Evolutionary conservation across 35 echinoderm and acorn worm genomes (phyloP), one percentile per base, ranked within the genome.

Genomic region (Heliocidaris erythrogramma): DNA sequence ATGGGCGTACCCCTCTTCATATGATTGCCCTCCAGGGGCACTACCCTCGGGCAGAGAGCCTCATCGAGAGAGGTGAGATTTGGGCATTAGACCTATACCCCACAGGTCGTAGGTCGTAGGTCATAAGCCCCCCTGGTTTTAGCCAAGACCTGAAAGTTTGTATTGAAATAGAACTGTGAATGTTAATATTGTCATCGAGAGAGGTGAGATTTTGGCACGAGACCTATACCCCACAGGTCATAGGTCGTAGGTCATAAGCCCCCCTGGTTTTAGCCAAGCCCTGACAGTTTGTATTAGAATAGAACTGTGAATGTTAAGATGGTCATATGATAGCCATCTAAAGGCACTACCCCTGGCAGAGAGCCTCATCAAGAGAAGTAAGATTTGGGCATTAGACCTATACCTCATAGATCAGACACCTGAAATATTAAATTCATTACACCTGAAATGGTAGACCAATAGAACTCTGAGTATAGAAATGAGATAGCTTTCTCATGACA

Each of bases 11-110:
- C 47, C 98, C 98, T 0, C 88, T 99, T 13, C 98, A 99, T 92
- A 99, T 99, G 98, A 99, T 97, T 71, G 98, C 98, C 7, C 92
- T 99, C 13, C 98, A 99, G 90, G 98, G 98, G 2, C 96, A 96
- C 48, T 97, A 96, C 69, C 96, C 98, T 16, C 84, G 98, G 49
- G 97, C 98, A 7, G 96, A 96, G 48, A 99, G 97, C 49, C 85
- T 97, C 10, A 95, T 99, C 87, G 97, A 99, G 96, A 96, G 97
- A 85, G 97, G 97, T 97, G 59, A 95, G 95, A 94, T 84, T 31
- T 59, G 0, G 10, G 7, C 49, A 31, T 94, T 4, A 17, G 9
- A 14, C 18, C 27, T 27, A 27, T 27, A 21, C 27, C 65, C 65
- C 8, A n/a, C 65, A 27, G 65, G 59, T 85, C 59, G 24, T 59